Evolutionary conservation across 2,888 invertebrate species (phyloP).

Genomic region (Campoplex capitator): DNA sequence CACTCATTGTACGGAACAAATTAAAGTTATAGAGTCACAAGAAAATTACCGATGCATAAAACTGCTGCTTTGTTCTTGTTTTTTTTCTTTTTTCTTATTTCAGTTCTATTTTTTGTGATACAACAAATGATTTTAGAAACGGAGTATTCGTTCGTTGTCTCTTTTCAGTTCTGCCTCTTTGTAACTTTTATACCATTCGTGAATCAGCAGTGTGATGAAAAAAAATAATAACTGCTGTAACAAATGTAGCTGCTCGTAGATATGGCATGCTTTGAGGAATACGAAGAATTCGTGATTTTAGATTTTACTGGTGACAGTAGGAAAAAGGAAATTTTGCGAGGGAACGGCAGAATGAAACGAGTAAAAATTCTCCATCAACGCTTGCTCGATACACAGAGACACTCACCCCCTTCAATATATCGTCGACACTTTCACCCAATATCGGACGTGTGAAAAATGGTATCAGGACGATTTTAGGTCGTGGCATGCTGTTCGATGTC

Average conservation of each 20-base stretch:
- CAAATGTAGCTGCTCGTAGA: background rate
- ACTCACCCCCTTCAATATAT: constrained; percentile 61
- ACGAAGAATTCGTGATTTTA: constrained; percentile 40
- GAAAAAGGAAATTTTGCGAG: constrained; percentile 28
- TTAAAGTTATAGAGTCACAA: background rate
- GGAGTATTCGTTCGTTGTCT: background rate
- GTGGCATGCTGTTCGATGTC: constrained; percentile 69
- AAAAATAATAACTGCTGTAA: background rate
- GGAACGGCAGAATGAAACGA: constrained; percentile 44
- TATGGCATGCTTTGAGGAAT: constrained; percentile 14
- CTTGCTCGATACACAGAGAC: constrained; percentile 35
- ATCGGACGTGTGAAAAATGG: constrained; percentile 70
- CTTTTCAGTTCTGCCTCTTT: background rate
- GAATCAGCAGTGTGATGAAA: background rate
- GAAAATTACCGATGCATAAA: background rate
- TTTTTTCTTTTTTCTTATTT: background rate
- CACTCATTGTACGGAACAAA: background rate
- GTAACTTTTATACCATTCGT: background rate
- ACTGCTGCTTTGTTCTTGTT: background rate
- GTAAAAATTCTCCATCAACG: constrained; percentile 51
- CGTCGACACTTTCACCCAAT: constrained; percentile 64
- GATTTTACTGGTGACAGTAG: constrained; percentile 45
- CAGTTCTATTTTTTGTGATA: background rate
- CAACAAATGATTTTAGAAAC: background rate
- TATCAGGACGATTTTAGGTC: constrained; percentile 67